Base-by-base conservation (phyloP, 1,140 invertebrate genomes). In the Drosophila prosaltans region DNA sequence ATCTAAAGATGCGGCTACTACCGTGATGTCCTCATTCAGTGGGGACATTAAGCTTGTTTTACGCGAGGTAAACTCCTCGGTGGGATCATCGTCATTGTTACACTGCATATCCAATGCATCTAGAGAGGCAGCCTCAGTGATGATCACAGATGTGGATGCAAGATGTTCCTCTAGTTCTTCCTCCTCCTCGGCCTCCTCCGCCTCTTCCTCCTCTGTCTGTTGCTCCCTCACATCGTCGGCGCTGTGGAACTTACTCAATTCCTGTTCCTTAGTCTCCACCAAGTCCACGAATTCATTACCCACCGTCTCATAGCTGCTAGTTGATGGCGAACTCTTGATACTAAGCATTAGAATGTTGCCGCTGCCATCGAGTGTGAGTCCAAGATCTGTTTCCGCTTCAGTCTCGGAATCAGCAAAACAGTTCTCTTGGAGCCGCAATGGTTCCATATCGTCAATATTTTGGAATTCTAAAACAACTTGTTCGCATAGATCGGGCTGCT, bases 71-170 rank as follows among this genome's bases (percentile, higher is more conserved):
- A 91, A 85, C 59, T 92, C 90, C 58, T 81, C 78, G 74, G 88
- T 91, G 59, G 69, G 74, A 28, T 92, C 91, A 59, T 93, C 93
- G n/a, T 89, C 82, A 11, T 78, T 70, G 65, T 51, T 51, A 10
- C 75, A 71, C 9, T 80, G 78, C 3, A 68, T 63, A 69, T 82
- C 90, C 0, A 91, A 41, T 21, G 83, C 86, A 62, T 92, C 91
- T 0, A 90, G 62, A 0, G 92, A 92, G 4, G 92, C 93, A 0
- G 95, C 94, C 82, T 95, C 95, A 0, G 95, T 95, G 16, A 95
- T 94, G 72, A 95, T 95, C 0, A 95, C 95, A 1, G 91, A 83
- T 10, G 91, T 91, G 32, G 45, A 51, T 10, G 72, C 80, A 1
- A 85, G 80, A 43, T 88, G 84, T 45, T 74, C 72, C 41, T 78